Base-by-base conservation (phyloP, 2,888 invertebrate genomes). In the Frankliniella intonsa region DNA sequence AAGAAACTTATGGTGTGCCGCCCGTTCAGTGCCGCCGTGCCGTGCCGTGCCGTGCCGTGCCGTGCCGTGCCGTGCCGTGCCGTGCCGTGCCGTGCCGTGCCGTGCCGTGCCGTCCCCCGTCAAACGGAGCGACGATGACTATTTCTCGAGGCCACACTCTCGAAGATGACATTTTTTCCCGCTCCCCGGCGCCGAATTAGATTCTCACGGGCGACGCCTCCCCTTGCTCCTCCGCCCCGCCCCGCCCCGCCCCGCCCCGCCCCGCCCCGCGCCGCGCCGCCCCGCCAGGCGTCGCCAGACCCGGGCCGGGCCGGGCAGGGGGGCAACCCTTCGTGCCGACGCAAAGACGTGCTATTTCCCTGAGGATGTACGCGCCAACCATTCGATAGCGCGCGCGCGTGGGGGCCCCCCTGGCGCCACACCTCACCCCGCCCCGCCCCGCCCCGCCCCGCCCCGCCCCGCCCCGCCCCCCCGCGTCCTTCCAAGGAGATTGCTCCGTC, bases 41-140 rank as follows among this genome's bases (percentile, higher is more conserved):
- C 62, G 62, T 65, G 14, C 62, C 62, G 62, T 65, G 62, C 65
- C 7, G 65, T 9, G 65, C 65, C 65, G 65, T 65, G 65, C 65
- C 19, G 62, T 65, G 62, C 62, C 62, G 62, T 65, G 14, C 62
- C 62, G 62, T 65, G 62, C 65, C 65, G 65, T 65, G 65, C 65
- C 7, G 65, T 9, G 65, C 65, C 65, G 65, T 65, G 65, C 65
- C 19, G 62, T 65, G 62, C 62, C 62, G 62, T 65, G 14, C 62
- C 62, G 62, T 65, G 62, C 51, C 51, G 51, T 51, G 62, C 65
- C 65, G 65, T n/a, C 65, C 38, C 5, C 38, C 38, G 38, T 38
- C 38, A 38, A 38, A 5, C 38, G 2, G 38, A 2, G 38, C 38
- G 38, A 5, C 38, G 38, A 38, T 38, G 38, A 38, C 38, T 38